Base-by-base conservation (phyloP, 1,140 invertebrate genomes). In the Ceratoteleas bidentatus region DNA sequence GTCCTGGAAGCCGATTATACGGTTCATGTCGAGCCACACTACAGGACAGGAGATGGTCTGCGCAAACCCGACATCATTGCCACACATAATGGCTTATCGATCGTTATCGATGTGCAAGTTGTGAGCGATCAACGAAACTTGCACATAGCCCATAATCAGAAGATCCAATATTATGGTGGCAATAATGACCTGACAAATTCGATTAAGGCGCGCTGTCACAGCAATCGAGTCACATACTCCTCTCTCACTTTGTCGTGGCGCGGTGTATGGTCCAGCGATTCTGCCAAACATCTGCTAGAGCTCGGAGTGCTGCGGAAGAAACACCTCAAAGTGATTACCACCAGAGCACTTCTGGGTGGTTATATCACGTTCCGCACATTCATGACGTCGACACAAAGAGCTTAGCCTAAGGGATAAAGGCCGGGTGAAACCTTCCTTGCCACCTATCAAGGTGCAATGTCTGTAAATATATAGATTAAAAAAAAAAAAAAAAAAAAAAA, bases 301-400 rank as follows among this genome's bases (percentile, higher is more conserved):
- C n/a, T 0, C 36, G 45, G 65, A n/a, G 47, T 56, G 11, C 34
- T 75, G 33, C 33, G 9, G 16, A 6, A 9, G 11, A 34, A 77
- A 24, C 45, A 60, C 34, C 36, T 56, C 5, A 60, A 72, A 13
- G 32, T 73, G 11, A 52, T 70, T 3, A 64, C 45, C 15, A 45
- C 47, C 0, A 13, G 53, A 57, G 64, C 57, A 8, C 14, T 68
- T n/a, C 32, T 68, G 0, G 64, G 64, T 0, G 24, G 40, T 0
- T 34, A 15, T 6, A 57, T 56, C 34, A 14, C 16, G 4, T 66
- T 43, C 16, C 16, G 32, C 2, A 13, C 9, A 0, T 66, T 54
- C 16, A 54, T 66, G 52, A 36, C 11, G n/a, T 43, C 36, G 0
- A 66, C 62, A n/a, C 3, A 6, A 3, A 50, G 49, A 50, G 49